Evolutionary conservation across 1,140 invertebrate species (phyloP).

Genomic region (Drosophila repleta): DNA sequence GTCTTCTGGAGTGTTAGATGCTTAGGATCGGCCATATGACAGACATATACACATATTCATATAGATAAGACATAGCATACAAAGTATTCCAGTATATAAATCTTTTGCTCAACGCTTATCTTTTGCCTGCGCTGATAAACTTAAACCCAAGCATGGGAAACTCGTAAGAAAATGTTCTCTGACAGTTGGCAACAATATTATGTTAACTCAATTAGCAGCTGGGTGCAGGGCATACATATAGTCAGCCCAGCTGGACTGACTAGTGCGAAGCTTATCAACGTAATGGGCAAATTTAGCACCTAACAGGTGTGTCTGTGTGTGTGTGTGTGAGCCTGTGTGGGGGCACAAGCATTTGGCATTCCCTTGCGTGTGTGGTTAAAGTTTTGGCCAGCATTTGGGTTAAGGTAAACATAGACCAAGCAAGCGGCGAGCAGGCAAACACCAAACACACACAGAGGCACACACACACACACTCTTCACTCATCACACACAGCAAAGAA

Average conservation of each 20-base stretch:
- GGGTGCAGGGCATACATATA: background rate
- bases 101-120: too few species aligned
- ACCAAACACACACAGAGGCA: background rate
- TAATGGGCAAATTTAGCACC: conserved; percentile 48
- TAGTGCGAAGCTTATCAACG: conserved; percentile 64
- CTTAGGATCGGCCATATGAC: too few species aligned
- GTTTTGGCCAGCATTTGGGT: conserved; percentile 53
- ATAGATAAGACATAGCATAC: too few species aligned
- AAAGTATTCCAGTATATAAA: too few species aligned
- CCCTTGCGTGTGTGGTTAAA: conserved; percentile 47
- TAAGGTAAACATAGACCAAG: conserved; percentile 32
- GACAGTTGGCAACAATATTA: background rate
- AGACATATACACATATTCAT: too few species aligned
- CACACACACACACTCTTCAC: background rate
- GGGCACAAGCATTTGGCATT: conserved; percentile 18
- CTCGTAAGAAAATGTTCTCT: too few species aligned
- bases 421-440: too few species aligned
- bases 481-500: background rate
- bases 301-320: conserved; percentile 15
- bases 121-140: too few species aligned
- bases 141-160: too few species aligned
- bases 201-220: background rate
- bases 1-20: too few species aligned
- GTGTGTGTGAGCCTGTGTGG: conserved; percentile 1
- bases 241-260: background rate